phyloP scores from a whole-genome alignment of 2,113 vertebrate genomes.

The Nyctereutes procyonoides region DNA sequence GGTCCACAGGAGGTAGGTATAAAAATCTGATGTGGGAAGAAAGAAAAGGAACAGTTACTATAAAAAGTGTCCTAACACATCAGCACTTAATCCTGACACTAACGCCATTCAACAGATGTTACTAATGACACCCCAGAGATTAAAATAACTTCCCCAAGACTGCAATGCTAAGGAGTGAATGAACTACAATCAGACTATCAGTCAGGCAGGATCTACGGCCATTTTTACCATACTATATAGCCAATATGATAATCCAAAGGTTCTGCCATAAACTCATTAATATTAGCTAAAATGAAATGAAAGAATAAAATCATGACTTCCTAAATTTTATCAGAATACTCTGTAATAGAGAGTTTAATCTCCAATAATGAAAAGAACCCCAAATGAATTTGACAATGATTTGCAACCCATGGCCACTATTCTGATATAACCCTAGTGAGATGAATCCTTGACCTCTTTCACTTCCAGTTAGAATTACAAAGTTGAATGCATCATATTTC shows the following conservation, averaged over 20 bases:
- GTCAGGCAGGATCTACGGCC: not conserved
- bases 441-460: not conserved
- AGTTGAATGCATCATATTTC: not conserved
- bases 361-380: not conserved
- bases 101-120: not conserved
- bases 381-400: not conserved
- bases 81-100: not conserved
- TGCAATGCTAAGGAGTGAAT: not conserved
- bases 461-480: not conserved
- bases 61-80: not conserved
- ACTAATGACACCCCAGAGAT: not conserved
- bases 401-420: not conserved
- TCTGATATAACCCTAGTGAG: not conserved
- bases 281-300: not conserved
- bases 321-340: conserved; percentile 5
- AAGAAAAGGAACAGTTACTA: not conserved
- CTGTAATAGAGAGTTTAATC: not conserved
- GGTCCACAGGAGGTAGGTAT: not conserved
- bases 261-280: not conserved
- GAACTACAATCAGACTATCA: not conserved
- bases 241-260: not conserved
- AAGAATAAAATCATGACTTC: conserved; percentile 30
- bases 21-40: not conserved
- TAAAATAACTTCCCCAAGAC: not conserved
- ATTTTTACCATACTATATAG: not conserved